Base-by-base conservation (phyloP, 1,140 invertebrate genomes). In the Neodiprion pinetum region DNA sequence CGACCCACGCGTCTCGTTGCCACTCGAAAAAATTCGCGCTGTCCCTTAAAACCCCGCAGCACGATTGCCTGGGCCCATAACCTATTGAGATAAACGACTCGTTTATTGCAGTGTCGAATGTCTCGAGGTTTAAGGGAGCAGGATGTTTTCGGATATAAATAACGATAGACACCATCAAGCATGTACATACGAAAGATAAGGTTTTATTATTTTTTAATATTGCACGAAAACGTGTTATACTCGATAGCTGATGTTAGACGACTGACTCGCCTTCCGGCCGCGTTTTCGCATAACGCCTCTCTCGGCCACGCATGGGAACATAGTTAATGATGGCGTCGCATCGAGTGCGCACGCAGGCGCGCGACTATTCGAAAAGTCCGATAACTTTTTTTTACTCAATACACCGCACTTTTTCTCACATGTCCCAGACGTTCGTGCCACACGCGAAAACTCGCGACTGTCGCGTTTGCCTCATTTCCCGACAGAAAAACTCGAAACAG, bases 341-440 rank as follows among this genome's bases (percentile, higher is more conserved):
- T 28, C 28, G 28, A 28, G 53, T 61, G 53, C 53, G 53, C 53
- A n/a, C 53, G 53, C 53, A 61, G 53, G n/a, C 53, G 53, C 53
- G 53, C 53, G 53, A 11, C 53, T 61, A 61, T 61, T 4, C 53
- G n/a, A n/a, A 61, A n/a, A 61, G 53, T 61, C 11, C 53, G 53
- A 61, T 4, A 61, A 61, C n/a, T 1, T n/a, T 5, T 4, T 61
- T 61, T 61, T 61, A 61, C n/a, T n/a, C 53, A 61, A 61, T n/a
- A n/a, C n/a, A n/a, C 0, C 72, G 48, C 3, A 9, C 48, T 3
- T 70, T 21, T 7, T 11, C 75, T 74, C 0, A 73, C 71, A 10
- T 81, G 78, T 14, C 80, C 77, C 0, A 81, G 53, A 48, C 77
- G 73, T 65, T 81, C 73, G 21, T 81, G 75, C 72, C 74, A 78